These are phyloP conservation scores for Tympanoctomys barrerae DNA, from an alignment of 2,797 vertebrate species.

Conservation along the genomic window DNA sequence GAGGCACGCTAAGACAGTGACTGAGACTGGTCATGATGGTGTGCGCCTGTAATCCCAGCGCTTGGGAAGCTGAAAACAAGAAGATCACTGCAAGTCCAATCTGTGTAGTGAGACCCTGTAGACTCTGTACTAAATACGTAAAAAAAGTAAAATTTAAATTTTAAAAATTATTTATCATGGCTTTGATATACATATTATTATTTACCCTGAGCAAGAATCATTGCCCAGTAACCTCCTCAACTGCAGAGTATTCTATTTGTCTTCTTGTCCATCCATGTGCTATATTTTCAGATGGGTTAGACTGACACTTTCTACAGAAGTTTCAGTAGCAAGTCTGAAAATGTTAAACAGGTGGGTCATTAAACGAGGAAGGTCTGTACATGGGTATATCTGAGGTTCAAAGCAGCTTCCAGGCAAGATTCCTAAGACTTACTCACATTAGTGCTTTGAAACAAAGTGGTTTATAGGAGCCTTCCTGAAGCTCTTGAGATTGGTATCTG, in stretches of 20 bases:
- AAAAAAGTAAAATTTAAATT: too few species aligned
- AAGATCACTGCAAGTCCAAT: too few species aligned
- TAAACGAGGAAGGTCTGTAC: background rate
- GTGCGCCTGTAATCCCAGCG: too few species aligned
- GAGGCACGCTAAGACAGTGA: too few species aligned
- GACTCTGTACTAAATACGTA: too few species aligned
- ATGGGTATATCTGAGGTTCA: background rate
- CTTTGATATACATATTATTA: background rate
- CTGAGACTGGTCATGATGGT: too few species aligned
- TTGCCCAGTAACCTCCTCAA: background rate
- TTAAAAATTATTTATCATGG: background rate
- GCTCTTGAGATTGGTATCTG: background rate
- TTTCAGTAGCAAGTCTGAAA: background rate
- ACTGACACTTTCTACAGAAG: background rate
- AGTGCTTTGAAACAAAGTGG: background rate
- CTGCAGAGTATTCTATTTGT: background rate
- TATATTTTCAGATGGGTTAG: background rate
- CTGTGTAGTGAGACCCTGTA: too few species aligned
- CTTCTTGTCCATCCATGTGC: background rate
- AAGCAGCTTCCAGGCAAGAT: background rate
- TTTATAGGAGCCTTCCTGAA: background rate
- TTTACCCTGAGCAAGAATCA: background rate
- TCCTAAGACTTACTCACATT: background rate
- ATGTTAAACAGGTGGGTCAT: background rate
- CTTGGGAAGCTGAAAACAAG: too few species aligned